Percentiles rank a stretch among this genome's conserved stretches.
Evolutionary conservation across 2,888 invertebrate genomes (phyloP).

Genomic region (Lissocephala sabroskyi): DNA sequence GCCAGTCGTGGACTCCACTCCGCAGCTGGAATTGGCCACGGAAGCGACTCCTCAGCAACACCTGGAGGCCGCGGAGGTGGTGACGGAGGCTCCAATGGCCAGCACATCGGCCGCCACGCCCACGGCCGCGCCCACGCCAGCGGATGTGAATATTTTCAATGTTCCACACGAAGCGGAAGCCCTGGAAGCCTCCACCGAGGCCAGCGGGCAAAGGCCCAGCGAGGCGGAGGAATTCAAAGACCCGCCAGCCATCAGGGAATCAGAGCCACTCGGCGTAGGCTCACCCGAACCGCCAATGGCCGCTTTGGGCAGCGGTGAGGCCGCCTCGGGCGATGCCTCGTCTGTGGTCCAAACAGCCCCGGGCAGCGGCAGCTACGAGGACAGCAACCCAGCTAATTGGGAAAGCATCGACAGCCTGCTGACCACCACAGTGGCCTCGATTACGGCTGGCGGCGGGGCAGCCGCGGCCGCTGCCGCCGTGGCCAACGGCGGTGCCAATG

Average conservation of each 20-base stretch:
- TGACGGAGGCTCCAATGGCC: background rate
- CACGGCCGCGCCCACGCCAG: constrained; percentile 18
- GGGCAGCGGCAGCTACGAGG: constrained; percentile 34
- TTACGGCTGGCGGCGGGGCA: constrained; percentile 30
- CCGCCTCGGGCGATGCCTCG: constrained; percentile 7
- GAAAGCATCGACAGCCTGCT: constrained; percentile 68
- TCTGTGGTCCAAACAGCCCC: background rate
- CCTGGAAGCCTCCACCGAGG: background rate
- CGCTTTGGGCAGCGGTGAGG: background rate
- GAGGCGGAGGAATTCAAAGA: background rate
- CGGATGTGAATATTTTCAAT: constrained; percentile 50
- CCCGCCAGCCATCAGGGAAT: constrained; percentile 14
- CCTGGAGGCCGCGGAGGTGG: constrained; percentile 5
- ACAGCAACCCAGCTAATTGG: constrained; percentile 51
- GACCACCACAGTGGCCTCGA: constrained; percentile 54
- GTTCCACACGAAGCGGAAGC: constrained; percentile 27
- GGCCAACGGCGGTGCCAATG: constrained; percentile 30
- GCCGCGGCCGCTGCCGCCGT: constrained; percentile 17
- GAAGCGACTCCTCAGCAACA: constrained; percentile 23
- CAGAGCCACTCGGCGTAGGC: too few relatives aligned
- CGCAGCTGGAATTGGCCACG: too few relatives aligned
- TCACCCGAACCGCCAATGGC: constrained; percentile 12
- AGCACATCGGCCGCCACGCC: background rate
- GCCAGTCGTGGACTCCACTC: too few relatives aligned
- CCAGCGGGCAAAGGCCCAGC: constrained; percentile 20